Base-by-base conservation (phyloP, 2,797 vertebrate species). In the Hephaestus fuliginosus region DNA sequence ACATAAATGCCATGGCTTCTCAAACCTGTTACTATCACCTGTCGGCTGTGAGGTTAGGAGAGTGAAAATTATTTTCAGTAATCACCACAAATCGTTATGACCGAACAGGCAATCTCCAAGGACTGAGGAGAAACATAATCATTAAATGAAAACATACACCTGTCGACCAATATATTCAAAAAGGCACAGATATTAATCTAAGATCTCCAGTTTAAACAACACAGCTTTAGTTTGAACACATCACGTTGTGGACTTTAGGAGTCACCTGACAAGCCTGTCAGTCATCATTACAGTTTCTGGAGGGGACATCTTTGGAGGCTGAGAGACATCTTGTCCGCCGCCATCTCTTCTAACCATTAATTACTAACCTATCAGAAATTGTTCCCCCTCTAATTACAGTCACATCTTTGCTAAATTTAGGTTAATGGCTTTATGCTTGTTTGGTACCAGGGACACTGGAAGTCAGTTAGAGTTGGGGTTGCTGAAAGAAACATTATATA, bases 21-120 rank as follows among this genome's bases (percentile, higher is more conserved):
- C 63, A 51, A 52, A 88, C 74, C 80, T 80, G 89, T 76, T 85
- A 82, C 52, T 91, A 71, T 74, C 43, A 33, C 5, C 3, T 51
- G 36, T 82, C 49, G 57, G 30, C 65, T 61, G 1, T 28, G 56
- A 66, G 4, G 49, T 4, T 2, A 53, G 15, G 7, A 41, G 70
- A 79, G 44, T 46, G 25, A 17, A 51, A 57, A 66, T 65, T 33
- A 66, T 74, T 80, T 70, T 62, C n/a, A 44, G 36, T 70, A 74
- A 91, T 80, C 78, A 62, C 43, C 36, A 60, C 49, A 71, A 73
- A 77, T 83, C 67, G 63, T 41, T 46, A 44, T 48, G 79, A 82
- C 70, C 25, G 69, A 78, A 25, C 22, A 76, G 28, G 48, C 53
- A 81, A 66, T 60, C 44, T 65, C 22, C 41, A 49, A 25, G 33